Conservation (phyloP, 2,113 vertebrate species). For the Myotis brandtii region DNA sequence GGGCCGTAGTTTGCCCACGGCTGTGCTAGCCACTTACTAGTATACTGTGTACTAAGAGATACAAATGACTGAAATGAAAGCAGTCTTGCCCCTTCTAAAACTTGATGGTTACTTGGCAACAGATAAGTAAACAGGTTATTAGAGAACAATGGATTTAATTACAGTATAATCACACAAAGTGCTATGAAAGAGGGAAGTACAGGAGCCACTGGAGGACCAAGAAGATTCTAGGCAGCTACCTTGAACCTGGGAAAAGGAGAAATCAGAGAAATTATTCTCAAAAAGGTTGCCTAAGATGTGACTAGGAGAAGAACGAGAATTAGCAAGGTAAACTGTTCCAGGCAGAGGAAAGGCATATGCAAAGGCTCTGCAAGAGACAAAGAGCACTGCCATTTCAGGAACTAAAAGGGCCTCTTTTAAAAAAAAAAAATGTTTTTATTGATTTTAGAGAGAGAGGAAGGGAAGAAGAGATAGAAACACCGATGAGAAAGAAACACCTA, state of each 20-base stretch:
- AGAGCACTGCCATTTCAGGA: not conserved
- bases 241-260: not conserved
- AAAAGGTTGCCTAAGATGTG: not conserved
- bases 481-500: too few relatives aligned
- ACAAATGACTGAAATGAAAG: slow-evolving; percentile 9
- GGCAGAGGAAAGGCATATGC: not conserved
- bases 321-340: not conserved
- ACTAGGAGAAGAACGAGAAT: not conserved
- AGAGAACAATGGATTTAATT: not conserved
- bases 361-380: not conserved
- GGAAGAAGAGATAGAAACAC: too few relatives aligned
- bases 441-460: too few relatives aligned
- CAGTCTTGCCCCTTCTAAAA: not conserved
- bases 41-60: not conserved
- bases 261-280: not conserved
- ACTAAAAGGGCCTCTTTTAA: too few relatives aligned
- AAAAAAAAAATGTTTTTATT: too few relatives aligned
- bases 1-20: too few relatives aligned
- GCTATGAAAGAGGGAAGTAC: not conserved
- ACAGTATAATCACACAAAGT: not conserved
- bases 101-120: not conserved
- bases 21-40: not conserved
- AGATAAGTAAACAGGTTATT: not conserved
- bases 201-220: not conserved
- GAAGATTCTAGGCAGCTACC: not conserved